Percentiles rank a stretch among this genome's conserved stretches.
Evolutionary conservation across 2,888 invertebrate genomes (phyloP).

Genomic region (Reticulitermes lucifugus): DNA sequence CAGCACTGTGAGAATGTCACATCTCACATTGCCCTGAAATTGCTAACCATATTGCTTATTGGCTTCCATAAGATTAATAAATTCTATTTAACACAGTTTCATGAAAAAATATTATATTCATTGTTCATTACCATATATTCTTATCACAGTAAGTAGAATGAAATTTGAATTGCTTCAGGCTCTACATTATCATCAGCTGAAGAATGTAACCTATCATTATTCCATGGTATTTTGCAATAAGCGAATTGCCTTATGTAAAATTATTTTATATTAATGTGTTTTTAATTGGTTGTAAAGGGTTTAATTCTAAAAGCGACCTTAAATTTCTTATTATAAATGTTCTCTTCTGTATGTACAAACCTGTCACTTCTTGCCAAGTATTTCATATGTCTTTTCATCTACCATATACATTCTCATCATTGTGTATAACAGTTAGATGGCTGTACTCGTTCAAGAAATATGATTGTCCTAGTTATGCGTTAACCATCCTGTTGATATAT

Average conservation of each 20-base stretch:
- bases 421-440: not conserved
- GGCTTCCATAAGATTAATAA: no score
- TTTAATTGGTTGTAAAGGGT: not conserved
- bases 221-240: conserved; percentile 4
- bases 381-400: not conserved
- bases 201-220: not conserved
- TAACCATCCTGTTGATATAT: not conserved
- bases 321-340: not conserved
- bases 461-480: not conserved
- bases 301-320: not conserved
- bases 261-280: not conserved
- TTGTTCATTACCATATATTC: not conserved
- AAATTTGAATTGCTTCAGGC: conserved; percentile 9
- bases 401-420: not conserved
- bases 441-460: not conserved
- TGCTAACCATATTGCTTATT: no score
- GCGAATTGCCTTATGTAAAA: conserved; percentile 11
- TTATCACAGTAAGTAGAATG: not conserved
- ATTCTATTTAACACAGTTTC: no score
- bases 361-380: not conserved
- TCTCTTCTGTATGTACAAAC: not conserved
- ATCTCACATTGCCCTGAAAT: no score
- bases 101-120: not conserved
- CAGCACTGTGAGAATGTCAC: no score
- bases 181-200: not conserved